Conservation (phyloP, 2,113 vertebrate species). For the Platysteira castanea region DNA sequence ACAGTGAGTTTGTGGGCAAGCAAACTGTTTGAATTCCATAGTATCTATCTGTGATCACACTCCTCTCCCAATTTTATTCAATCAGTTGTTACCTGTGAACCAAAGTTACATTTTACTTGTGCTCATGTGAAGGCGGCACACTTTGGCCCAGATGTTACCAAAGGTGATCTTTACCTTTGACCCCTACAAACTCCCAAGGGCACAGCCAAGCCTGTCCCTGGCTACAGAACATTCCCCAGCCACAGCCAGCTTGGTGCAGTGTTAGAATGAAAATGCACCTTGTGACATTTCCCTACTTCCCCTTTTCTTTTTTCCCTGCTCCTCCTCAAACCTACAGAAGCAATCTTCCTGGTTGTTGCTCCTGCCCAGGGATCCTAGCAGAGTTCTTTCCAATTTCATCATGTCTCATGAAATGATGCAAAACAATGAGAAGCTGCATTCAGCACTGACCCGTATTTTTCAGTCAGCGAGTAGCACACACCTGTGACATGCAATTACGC, state of each 20-base stretch:
- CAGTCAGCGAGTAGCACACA: neutral
- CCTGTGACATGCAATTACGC: neutral
- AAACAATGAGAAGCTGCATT: neutral
- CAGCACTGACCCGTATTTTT: neutral
- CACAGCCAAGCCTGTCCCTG: neutral
- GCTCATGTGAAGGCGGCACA: fast-evolving
- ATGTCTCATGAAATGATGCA: neutral
- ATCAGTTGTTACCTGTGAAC: neutral
- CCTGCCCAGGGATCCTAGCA: neutral
- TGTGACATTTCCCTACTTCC: neutral
- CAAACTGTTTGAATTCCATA: neutral
- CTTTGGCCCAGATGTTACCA: neutral
- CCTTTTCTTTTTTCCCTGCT: neutral
- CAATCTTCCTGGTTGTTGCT: neutral
- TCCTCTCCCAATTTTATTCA: neutral
- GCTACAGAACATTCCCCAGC: neutral
- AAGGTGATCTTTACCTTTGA: neutral
- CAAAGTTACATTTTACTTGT: neutral
- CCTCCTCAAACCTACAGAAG: neutral
- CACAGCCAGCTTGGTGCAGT: neutral
- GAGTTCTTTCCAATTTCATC: neutral
- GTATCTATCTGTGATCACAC: neutral
- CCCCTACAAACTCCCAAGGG: neutral
- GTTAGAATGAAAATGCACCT: neutral
- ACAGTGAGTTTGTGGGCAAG: neutral